phyloP scores from a whole-genome alignment of 2,888 invertebrate genomes.

The Pollenia griseotomentosa region DNA sequence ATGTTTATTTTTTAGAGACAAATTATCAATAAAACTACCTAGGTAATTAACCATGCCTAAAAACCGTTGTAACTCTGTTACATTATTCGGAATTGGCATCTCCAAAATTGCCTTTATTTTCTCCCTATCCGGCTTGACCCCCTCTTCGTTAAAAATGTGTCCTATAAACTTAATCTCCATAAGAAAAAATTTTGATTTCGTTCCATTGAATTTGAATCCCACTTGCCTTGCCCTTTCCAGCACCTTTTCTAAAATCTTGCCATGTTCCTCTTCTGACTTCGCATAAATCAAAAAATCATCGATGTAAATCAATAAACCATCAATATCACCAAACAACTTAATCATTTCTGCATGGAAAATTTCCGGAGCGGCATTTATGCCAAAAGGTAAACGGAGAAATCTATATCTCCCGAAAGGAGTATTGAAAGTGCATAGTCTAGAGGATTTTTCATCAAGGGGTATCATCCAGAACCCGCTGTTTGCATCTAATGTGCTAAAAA shows the following conservation, averaged over 20 bases:
- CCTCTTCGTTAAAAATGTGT: constrained; percentile 40
- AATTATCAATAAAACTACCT: constrained; percentile 46
- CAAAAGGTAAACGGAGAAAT: constrained; percentile 37
- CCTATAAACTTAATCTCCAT: constrained; percentile 44
- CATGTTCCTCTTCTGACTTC: no score
- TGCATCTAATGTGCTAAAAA: constrained; percentile 25
- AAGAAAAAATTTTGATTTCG: no score
- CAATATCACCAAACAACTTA: constrained; percentile 56
- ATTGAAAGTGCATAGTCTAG: not conserved
- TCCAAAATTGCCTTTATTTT: constrained; percentile 46
- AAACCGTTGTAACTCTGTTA: constrained; percentile 46
- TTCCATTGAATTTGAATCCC: no score
- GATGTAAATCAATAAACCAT: constrained; percentile 60
- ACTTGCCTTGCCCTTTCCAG: no score
- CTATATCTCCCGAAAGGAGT: not conserved
- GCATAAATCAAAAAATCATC: no score
- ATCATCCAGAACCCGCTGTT: constrained; percentile 25
- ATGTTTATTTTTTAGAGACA: constrained; percentile 34
- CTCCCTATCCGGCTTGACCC: constrained; percentile 29
- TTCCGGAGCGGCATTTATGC: constrained; percentile 26
- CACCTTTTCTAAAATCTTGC: no score
- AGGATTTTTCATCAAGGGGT: not conserved
- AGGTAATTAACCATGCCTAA: constrained; percentile 66
- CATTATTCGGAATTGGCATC: constrained; percentile 34
- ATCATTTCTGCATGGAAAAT: constrained; percentile 31